Evolutionary conservation across 2,113 vertebrate genomes (phyloP).

Genomic region (Carlito syrichta): DNA sequence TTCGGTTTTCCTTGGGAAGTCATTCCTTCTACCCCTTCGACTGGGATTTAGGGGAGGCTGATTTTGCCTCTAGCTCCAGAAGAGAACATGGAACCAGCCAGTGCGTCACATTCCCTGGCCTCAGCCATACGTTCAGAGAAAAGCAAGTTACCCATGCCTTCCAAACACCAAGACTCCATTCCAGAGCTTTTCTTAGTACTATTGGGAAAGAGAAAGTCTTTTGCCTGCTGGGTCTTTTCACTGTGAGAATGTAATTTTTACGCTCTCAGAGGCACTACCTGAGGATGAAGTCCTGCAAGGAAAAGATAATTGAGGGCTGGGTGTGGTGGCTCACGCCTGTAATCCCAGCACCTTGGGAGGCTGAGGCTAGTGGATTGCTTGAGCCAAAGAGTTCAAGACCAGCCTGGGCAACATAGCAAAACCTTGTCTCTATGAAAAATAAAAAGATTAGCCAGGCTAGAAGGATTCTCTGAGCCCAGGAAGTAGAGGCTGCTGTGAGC

Average conservation of each 20-base stretch:
- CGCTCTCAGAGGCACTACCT: not conserved
- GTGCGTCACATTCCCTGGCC: not conserved
- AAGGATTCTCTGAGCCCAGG: no score
- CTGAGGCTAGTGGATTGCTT: no score
- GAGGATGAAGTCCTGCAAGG: not conserved
- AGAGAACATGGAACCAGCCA: not conserved
- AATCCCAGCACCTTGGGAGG: no score
- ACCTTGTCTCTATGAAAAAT: no score
- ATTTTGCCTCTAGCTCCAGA: not conserved
- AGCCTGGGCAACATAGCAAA: no score
- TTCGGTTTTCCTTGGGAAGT: not conserved
- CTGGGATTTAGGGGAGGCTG: not conserved
- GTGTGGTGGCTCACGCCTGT: no score
- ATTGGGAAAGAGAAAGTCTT: not conserved
- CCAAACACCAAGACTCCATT: not conserved
- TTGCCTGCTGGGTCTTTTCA: not conserved
- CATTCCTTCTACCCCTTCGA: not conserved
- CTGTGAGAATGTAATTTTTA: not conserved
- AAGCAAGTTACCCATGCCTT: not conserved
- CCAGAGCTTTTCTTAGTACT: slow-evolving; percentile 13
- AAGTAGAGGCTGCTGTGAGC: no score
- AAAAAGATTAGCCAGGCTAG: no score
- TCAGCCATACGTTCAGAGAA: not conserved
- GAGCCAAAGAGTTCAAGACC: no score
- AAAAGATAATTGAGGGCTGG: no score